A percentile compares a stretch with the other conserved stretches of the same genome.
These are phyloP conservation scores for Xerus rutilus DNA, from an alignment of 2,797 vertebrate species.

Conservation along the genomic window DNA sequence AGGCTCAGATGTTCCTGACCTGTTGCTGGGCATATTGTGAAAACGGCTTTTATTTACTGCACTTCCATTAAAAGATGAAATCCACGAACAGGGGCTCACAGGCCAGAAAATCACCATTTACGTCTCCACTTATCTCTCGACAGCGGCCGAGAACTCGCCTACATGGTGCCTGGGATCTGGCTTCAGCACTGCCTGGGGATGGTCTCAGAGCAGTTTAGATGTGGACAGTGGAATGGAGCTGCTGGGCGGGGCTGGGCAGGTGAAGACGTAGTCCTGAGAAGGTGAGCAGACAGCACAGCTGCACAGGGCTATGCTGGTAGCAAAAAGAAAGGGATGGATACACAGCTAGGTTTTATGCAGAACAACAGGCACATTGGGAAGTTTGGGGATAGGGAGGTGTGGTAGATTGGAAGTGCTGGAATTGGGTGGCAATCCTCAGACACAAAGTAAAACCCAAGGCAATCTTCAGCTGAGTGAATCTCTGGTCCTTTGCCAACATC, in stretches of 20 bases:
- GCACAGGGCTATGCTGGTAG: rapidly evolving
- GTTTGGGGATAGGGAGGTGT: rapidly evolving
- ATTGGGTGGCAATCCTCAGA: neutral
- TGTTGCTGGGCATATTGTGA: slow-evolving; percentile 90
- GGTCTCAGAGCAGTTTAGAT: neutral
- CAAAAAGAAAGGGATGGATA: neutral
- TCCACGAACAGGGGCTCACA: slow-evolving; percentile 88
- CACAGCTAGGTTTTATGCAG: neutral
- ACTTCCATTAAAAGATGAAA: slow-evolving; percentile 91
- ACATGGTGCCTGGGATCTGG: slow-evolving; percentile 79
- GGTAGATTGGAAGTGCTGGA: neutral
- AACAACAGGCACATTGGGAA: neutral
- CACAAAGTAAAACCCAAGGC: neutral
- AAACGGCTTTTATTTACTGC: slow-evolving; percentile 91
- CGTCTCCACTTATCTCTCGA: slow-evolving; percentile 88
- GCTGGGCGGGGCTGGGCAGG: neutral
- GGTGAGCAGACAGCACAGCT: neutral
- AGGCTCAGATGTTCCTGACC: slow-evolving; percentile 88
- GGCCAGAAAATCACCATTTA: slow-evolving; percentile 91
- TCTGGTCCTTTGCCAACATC: neutral
- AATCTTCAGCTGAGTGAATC: neutral
- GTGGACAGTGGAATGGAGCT: neutral
- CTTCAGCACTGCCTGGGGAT: slow-evolving; percentile 42
- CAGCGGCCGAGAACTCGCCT: slow-evolving; percentile 80
- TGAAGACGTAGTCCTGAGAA: neutral